Evolutionary conservation across 2,797 vertebrate species (phyloP), one percentile per base, ranked within the genome.

Genomic region (Notamacropus eugenii): DNA sequence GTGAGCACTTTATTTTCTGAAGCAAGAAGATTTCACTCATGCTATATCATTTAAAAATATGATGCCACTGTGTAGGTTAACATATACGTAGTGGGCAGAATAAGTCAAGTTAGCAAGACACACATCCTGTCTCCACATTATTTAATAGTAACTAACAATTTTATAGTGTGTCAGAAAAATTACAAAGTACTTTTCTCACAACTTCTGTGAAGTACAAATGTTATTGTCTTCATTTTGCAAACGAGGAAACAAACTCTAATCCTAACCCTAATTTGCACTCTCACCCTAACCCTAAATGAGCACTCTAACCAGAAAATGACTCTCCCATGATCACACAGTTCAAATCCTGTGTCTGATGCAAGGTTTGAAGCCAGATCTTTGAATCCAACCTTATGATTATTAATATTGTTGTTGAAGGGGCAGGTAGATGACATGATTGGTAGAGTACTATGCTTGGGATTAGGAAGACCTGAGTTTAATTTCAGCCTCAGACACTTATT

Each of bases 41-140:
- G 14, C 91, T 90, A 16, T 96, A 54, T 34, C 4, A 11, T 5
- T 59, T n/a, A 10, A 93, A 92, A 93, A 93, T 24, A 55, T 58
- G 56, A 82, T 93, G 1, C 1, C 11, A 58, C 46, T 34, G 74
- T 16, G 4, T 31, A 24, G 34, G 12, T 94, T 95, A 95, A 8
- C 52, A 62, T 93, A 97, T 90, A 40, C 82, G 52, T 4, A 96
- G 31, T 90, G 3, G 10, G 10, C 93, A n/a, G 58, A 93, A 58
- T 62, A 19, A 95, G 90, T 11, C 14, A 55, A 2, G 91, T 57
- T 96, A 93, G 57, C 87, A 19, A 96, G 93, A 96, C 16, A 24
- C n/a, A 24, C 5, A 92, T 19, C 14, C 9, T 82, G 1, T 13
- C 46, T 82, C 67, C 67, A 82, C n/a, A 74, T 40, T 40, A 74